These are phyloP conservation scores for Pogonognathellus flavescens DNA, from an alignment of 1,140 invertebrate species.

Conservation along the genomic window DNA sequence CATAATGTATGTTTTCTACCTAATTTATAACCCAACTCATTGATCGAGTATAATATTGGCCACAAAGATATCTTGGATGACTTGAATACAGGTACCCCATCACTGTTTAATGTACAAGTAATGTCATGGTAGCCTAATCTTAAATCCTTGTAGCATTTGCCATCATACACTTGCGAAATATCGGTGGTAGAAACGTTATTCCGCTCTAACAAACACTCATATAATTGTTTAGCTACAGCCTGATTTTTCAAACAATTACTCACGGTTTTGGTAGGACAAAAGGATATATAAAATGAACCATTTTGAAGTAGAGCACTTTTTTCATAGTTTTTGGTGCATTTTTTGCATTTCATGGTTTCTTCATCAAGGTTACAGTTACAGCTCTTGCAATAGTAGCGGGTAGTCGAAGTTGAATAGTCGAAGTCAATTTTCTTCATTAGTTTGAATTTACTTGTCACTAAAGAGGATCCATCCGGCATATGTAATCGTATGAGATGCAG, in stretches of 20 bases:
- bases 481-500: background rate
- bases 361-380: background rate
- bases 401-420: background rate
- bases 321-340: background rate
- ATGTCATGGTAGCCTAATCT: conserved; percentile 30
- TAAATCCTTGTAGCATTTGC: conserved; percentile 9
- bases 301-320: background rate
- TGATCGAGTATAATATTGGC: conserved; percentile 68
- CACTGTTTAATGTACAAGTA: conserved; percentile 63
- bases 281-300: background rate
- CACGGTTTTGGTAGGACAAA: background rate
- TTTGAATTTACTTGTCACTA: background rate
- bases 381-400: background rate
- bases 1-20: conserved; percentile 61
- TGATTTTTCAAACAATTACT: background rate
- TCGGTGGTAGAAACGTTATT: background rate
- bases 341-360: background rate
- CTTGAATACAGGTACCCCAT: conserved; percentile 69
- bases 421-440: background rate
- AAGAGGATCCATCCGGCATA: background rate
- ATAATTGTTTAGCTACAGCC: background rate
- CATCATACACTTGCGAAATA: conserved; percentile 40
- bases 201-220: background rate
- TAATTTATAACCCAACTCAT: conserved; percentile 67
- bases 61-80: conserved; percentile 68